Evolutionary conservation across 2,113 vertebrate genomes (phyloP).

Genomic region (Sinosuthora webbiana): DNA sequence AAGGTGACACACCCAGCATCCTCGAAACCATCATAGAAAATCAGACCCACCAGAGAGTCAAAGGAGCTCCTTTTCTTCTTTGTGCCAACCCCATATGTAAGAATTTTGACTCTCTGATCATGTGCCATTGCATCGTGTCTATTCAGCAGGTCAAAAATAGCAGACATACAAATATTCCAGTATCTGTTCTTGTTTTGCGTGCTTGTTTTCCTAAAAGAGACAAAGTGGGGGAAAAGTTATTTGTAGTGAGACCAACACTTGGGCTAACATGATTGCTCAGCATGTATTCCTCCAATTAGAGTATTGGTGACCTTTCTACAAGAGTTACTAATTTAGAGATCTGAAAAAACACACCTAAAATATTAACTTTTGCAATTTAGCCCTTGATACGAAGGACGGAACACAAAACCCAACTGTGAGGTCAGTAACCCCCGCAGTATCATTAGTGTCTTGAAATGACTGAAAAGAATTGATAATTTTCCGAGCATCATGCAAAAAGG

Average conservation of each 20-base stretch:
- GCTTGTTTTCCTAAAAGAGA: neutral
- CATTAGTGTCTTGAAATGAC: constrained; percentile 89
- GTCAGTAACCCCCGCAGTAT: constrained; percentile 83
- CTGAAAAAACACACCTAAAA: constrained; percentile 25
- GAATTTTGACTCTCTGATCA: neutral
- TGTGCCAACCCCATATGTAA: neutral
- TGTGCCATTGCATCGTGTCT: neutral
- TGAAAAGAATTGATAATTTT: constrained; percentile 94
- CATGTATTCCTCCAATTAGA: neutral
- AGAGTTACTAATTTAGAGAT: constrained; percentile 6
- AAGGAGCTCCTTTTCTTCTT: neutral
- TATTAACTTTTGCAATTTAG: constrained; percentile 60
- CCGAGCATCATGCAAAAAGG: constrained; percentile 87
- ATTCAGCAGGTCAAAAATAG: neutral
- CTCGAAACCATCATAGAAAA: neutral
- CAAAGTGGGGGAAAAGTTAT: neutral
- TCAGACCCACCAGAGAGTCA: neutral
- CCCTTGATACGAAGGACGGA: constrained; percentile 43
- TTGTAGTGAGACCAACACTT: neutral
- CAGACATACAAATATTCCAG: neutral
- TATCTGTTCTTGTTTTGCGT: neutral
- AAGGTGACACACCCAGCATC: neutral
- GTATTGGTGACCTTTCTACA: neutral
- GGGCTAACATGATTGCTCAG: neutral
- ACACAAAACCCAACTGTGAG: constrained; percentile 81